Evolutionary conservation across 2,113 vertebrate genomes (phyloP).

Genomic region (Thalassarche chlororhynchos): DNA sequence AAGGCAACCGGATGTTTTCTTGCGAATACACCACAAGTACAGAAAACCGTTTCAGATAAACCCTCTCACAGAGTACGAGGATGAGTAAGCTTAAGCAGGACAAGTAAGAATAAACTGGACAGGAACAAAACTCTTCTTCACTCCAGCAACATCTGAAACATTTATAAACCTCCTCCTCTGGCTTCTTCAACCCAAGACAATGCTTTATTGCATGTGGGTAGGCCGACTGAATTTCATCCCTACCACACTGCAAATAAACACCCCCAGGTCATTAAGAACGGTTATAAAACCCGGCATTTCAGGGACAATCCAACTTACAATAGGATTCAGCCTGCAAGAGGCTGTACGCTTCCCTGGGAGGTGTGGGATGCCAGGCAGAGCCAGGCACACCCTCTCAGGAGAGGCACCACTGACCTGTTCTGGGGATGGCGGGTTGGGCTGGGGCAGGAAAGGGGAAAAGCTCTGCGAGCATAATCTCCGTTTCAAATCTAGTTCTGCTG

Average conservation of each 20-base stretch:
- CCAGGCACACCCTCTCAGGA: background rate
- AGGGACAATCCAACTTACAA: background rate
- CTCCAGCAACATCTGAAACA: background rate
- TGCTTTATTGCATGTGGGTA: background rate
- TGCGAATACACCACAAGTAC: background rate
- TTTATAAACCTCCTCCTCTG: background rate
- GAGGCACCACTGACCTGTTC: background rate
- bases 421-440: background rate
- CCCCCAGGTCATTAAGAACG: background rate
- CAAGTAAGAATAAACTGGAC: background rate
- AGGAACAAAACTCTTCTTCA: background rate
- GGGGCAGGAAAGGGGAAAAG: background rate
- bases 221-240: background rate
- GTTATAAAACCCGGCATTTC: background rate
- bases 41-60: background rate
- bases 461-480: background rate
- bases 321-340: background rate
- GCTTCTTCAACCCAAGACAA: background rate
- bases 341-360: background rate
- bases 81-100: background rate
- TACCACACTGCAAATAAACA: background rate
- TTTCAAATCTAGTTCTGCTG: background rate
- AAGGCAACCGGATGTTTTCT: background rate
- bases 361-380: background rate
- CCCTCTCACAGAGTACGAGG: background rate